Evolutionary conservation across 2,888 invertebrate genomes (phyloP).

Genomic region (Euzophera pinguis): DNA sequence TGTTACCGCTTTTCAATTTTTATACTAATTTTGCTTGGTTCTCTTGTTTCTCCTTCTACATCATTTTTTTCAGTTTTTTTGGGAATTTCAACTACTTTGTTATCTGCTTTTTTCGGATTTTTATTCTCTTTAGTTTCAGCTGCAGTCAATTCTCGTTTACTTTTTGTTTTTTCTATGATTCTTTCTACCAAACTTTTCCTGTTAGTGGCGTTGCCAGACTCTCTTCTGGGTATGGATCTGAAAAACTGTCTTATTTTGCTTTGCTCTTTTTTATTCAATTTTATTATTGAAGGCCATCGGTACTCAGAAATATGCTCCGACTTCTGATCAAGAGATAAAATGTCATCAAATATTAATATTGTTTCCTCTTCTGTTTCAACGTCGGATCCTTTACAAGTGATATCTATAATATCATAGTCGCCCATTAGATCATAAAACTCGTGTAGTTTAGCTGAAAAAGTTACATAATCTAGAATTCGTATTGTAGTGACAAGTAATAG

Average conservation of each 20-base stretch:
- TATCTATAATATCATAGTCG: slow-evolving; percentile 51
- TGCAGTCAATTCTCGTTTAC: background rate
- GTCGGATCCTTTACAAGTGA: slow-evolving; percentile 25
- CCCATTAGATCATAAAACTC: slow-evolving; percentile 58
- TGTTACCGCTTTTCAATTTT: background rate
- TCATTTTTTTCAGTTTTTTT: background rate
- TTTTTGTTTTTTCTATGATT: background rate
- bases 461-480: slow-evolving; percentile 50
- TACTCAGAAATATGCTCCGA: background rate
- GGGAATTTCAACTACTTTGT: background rate
- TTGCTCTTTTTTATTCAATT: slow-evolving; percentile 39
- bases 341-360: slow-evolving; percentile 22
- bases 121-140: background rate
- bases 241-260: slow-evolving; percentile 36
- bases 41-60: slow-evolving; percentile 1
- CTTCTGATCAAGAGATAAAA: background rate
- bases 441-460: slow-evolving; percentile 57
- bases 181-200: slow-evolving; percentile 1
- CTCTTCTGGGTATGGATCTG: slow-evolving; percentile 26
- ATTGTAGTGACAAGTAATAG: slow-evolving; percentile 48
- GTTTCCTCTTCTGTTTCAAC: slow-evolving; percentile 24
- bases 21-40: background rate
- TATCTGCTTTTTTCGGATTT: slow-evolving; percentile 5
- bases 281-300: slow-evolving; percentile 42
- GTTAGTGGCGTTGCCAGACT: slow-evolving; percentile 9